Conservation (phyloP, 2,888 invertebrate genomes). For the Venusia cambrica region DNA sequence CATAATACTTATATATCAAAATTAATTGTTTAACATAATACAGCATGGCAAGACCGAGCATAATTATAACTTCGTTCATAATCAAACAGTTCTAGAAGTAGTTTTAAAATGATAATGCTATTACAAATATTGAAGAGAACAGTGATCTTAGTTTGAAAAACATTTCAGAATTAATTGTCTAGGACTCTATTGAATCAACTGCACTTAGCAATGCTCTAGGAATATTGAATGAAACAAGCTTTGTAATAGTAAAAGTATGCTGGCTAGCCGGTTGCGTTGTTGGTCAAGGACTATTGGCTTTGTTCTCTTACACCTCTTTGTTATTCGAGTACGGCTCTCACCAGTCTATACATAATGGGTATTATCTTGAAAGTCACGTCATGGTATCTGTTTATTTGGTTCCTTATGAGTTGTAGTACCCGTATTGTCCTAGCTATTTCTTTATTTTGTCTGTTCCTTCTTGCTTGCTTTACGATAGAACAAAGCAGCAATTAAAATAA, state of each 20-base stretch:
- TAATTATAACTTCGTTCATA: too few species aligned
- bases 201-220: constrained; percentile 17
- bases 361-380: constrained; percentile 1
- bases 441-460: too few species aligned
- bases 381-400: too few species aligned
- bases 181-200: constrained; percentile 33
- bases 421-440: too few species aligned
- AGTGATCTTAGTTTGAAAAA: constrained; percentile 3
- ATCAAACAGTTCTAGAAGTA: too few species aligned
- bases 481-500: too few species aligned
- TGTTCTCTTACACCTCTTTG: constrained; percentile 46
- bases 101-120: too few species aligned
- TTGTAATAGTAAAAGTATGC: constrained; percentile 61
- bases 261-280: constrained; percentile 43
- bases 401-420: too few species aligned
- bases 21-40: too few species aligned
- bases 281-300: constrained; percentile 66
- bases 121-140: not conserved
- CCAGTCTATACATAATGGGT: constrained; percentile 13
- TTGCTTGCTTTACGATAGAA: too few species aligned
- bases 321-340: constrained; percentile 28
- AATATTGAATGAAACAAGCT: constrained; percentile 39
- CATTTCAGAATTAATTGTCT: constrained; percentile 17
- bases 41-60: too few species aligned
- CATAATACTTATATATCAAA: too few species aligned